Evolutionary conservation across 2,797 vertebrate species (phyloP).

Genomic region (Anas capensis): DNA sequence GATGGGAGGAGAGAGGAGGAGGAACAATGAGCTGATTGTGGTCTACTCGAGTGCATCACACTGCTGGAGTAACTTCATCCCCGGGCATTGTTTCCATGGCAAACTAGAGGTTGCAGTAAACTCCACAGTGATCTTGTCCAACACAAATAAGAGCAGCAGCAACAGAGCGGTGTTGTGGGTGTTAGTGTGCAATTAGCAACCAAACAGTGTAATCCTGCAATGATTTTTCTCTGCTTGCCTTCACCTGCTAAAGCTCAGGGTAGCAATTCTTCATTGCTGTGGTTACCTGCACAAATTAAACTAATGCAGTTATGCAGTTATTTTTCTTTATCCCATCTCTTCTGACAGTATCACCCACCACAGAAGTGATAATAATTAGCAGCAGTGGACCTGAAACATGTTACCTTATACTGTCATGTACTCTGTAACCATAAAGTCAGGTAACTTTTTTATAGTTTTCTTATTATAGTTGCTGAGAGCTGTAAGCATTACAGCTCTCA

Average conservation of each 20-base stretch:
- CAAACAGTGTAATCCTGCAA: not conserved
- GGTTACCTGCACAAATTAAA: constrained; percentile 22
- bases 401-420: not conserved
- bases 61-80: not conserved
- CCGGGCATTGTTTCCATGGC: not conserved
- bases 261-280: not conserved
- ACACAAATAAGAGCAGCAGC: not conserved
- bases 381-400: not conserved
- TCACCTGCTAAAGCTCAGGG: not conserved
- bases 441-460: not conserved
- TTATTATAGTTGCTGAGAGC: not conserved
- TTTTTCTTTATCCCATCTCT: constrained; percentile 5
- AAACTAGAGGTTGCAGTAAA: not conserved
- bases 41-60: not conserved
- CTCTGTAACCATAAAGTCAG: not conserved
- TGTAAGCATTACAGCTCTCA: not conserved
- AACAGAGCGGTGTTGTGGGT: not conserved
- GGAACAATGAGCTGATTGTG: not conserved
- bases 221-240: not conserved
- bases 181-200: not conserved
- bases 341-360: not conserved
- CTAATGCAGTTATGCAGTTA: not conserved
- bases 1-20: not conserved
- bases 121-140: not conserved
- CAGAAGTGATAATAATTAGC: not conserved